Conservation (phyloP, 1,140 invertebrate species). For the Limonius californicus region DNA sequence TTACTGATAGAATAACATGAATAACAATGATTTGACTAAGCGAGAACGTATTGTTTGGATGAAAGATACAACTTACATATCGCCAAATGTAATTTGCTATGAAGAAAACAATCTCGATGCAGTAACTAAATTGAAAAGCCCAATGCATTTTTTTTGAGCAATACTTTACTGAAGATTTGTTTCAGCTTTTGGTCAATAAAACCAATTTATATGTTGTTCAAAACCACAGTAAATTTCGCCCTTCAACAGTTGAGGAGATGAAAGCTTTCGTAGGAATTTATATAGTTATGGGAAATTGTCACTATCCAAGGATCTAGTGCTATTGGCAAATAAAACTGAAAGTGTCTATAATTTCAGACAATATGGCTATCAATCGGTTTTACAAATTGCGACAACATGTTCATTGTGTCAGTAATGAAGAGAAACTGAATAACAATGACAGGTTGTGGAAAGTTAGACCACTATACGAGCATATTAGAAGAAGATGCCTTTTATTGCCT, state of each 20-base stretch:
- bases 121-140: background rate
- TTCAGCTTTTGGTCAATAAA: background rate
- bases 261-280: background rate
- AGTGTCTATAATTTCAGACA: background rate
- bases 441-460: conserved; percentile 39
- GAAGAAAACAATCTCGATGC: background rate
- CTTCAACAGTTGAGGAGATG: background rate
- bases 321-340: no score
- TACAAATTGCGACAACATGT: background rate
- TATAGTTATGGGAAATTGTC: background rate
- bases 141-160: background rate
- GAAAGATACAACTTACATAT: no score
- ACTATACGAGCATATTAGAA: conserved; percentile 34
- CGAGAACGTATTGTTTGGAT: background rate
- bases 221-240: background rate
- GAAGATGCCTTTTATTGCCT: conserved; percentile 32
- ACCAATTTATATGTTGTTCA: background rate
- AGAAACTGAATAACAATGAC: conserved; percentile 18
- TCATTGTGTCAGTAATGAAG: background rate
- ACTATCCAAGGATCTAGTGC: background rate
- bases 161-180: background rate
- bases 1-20: background rate
- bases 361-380: background rate
- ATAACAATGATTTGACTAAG: background rate
- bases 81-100: background rate